Evolutionary conservation across 1,140 invertebrate species (phyloP).

Genomic region (Bombus picipes): DNA sequence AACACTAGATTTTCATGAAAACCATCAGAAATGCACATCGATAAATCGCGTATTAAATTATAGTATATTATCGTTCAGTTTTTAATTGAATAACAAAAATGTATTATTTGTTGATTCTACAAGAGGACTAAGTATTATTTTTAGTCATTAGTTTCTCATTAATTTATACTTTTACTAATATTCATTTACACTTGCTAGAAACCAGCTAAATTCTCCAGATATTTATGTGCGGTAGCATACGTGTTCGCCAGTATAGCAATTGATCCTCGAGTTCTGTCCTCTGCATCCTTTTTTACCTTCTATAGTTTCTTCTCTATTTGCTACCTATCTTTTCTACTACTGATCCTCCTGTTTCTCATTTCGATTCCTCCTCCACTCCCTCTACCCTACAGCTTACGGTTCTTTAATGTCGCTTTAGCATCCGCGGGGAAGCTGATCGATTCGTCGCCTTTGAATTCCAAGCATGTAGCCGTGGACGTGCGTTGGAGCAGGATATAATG

Average conservation of each 20-base stretch:
- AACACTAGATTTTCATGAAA: no score
- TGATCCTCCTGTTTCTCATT: not conserved
- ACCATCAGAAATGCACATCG: no score
- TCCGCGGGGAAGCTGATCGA: slow-evolving; percentile 12
- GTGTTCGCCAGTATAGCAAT: not conserved
- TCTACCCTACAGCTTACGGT: not conserved
- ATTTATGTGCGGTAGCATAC: not conserved
- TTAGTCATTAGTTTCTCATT: not conserved
- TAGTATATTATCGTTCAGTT: no score
- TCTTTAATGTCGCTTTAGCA: slow-evolving; percentile 27
- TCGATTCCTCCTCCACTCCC: not conserved
- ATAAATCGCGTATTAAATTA: no score
- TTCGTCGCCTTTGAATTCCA: slow-evolving; percentile 45
- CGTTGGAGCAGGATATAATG: slow-evolving; percentile 29
- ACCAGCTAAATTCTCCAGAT: not conserved
- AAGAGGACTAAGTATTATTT: not conserved
- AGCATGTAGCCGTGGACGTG: slow-evolving; percentile 12
- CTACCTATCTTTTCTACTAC: not conserved
- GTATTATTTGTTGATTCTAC: no score
- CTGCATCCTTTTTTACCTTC: not conserved
- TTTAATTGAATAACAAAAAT: no score
- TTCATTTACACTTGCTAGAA: not conserved
- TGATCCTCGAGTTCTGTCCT: not conserved
- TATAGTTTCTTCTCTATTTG: not conserved
- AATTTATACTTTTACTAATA: not conserved